These are phyloP conservation scores for Tineola bisselliella DNA, from an alignment of 2,888 invertebrate species.

Conservation along the genomic window DNA sequence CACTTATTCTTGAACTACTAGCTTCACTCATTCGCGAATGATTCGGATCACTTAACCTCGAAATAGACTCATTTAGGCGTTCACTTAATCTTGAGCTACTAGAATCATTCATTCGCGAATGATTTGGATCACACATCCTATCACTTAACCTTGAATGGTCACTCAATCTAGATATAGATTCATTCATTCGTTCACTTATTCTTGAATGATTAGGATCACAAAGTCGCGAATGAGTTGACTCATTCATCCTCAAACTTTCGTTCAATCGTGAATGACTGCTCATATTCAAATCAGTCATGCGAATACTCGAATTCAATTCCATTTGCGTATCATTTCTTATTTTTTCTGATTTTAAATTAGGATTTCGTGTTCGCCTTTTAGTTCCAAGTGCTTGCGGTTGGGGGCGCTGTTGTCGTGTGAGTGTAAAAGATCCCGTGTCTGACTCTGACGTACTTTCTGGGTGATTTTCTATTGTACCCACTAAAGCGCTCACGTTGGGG, in stretches of 20 bases:
- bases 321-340: conserved; percentile 30
- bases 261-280: conserved; percentile 9
- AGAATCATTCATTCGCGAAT: conserved; percentile 7
- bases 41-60: conserved; percentile 16
- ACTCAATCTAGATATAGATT: conserved; percentile 21
- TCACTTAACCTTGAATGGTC: conserved; percentile 23
- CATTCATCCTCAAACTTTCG: conserved; percentile 10
- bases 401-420: conserved; percentile 52
- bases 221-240: conserved; percentile 22
- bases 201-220: conserved; percentile 20
- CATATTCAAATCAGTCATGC: conserved; percentile 12
- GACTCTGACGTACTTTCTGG: conserved; percentile 61
- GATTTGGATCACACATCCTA: too few relatives aligned
- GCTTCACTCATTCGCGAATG: conserved; percentile 24
- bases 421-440: conserved; percentile 54
- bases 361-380: conserved; percentile 41
- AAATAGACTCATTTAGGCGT: background rate
- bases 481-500: conserved; percentile 52
- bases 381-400: conserved; percentile 50
- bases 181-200: conserved; percentile 16
- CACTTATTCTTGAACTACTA: conserved; percentile 16
- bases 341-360: conserved; percentile 38
- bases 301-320: conserved; percentile 24
- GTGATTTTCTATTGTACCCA: conserved; percentile 60
- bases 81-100: conserved; percentile 9